These are phyloP conservation scores for Chrysopa pallens DNA, from an alignment of 1,140 invertebrate genomes.

Conservation along the genomic window DNA sequence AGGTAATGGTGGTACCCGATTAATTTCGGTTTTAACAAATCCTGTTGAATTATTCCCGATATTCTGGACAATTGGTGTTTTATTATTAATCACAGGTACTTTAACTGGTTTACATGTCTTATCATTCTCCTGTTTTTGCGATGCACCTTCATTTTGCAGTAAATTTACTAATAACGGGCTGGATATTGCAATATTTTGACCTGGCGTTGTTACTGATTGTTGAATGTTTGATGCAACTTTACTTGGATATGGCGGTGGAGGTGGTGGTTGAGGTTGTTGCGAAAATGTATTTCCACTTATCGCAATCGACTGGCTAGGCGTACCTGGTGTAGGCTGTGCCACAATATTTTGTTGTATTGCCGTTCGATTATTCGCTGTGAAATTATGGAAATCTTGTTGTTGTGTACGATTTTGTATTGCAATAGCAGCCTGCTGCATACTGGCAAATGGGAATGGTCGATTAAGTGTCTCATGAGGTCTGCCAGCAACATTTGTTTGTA, in stretches of 20 bases:
- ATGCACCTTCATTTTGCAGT: constrained; percentile 63
- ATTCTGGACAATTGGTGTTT: no score
- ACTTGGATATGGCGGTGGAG: constrained; percentile 25
- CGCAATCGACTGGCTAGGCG: constrained; percentile 3
- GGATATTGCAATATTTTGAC: constrained; percentile 43
- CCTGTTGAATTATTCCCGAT: no score
- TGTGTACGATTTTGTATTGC: constrained; percentile 29
- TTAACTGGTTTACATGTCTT: no score
- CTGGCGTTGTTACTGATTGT: constrained; percentile 8
- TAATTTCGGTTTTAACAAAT: no score
- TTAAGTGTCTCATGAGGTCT: constrained; percentile 29
- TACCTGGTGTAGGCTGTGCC: constrained; percentile 24
- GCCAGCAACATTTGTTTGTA: constrained; percentile 26
- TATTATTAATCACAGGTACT: no score
- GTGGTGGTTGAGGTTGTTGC: background rate
- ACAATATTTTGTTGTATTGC: constrained; percentile 23
- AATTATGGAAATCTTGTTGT: background rate
- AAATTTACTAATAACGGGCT: constrained; percentile 84
- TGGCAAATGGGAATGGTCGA: constrained; percentile 65
- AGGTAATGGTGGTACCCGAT: no score
- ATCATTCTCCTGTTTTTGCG: constrained; percentile 8
- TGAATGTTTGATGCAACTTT: constrained; percentile 15
- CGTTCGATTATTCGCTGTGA: constrained; percentile 15
- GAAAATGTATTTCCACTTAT: background rate
- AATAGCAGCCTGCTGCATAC: constrained; percentile 70